These are phyloP conservation scores for Tetragonisca angustula DNA, from an alignment of 2,888 invertebrate species.

Conservation along the genomic window DNA sequence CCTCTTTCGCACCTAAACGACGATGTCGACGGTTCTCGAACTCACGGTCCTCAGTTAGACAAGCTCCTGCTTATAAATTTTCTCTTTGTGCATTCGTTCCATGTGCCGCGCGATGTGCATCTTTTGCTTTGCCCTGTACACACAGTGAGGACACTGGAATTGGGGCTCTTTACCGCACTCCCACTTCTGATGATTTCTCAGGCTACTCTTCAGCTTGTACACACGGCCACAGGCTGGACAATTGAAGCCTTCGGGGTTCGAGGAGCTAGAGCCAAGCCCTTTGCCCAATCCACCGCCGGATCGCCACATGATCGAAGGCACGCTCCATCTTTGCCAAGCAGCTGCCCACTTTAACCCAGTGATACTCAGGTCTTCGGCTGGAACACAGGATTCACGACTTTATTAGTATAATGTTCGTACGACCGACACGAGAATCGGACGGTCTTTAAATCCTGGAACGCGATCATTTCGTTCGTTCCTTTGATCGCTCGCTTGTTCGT, in stretches of 20 bases:
- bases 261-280: slow-evolving; percentile 75
- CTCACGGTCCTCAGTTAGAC: slow-evolving; percentile 71
- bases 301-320: slow-evolving; percentile 83
- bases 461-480: slow-evolving; percentile 15
- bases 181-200: slow-evolving; percentile 83
- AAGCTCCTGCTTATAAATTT: slow-evolving; percentile 82
- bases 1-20: slow-evolving; percentile 43
- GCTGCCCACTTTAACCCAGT: slow-evolving; percentile 88
- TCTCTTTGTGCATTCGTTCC: slow-evolving; percentile 85
- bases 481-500: slow-evolving; percentile 2
- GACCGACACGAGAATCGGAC: slow-evolving; percentile 46
- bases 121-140: slow-evolving; percentile 83
- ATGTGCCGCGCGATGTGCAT: slow-evolving; percentile 84
- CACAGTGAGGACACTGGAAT: slow-evolving; percentile 84
- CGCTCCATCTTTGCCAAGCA: slow-evolving; percentile 87
- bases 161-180: slow-evolving; percentile 84
- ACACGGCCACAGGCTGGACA: slow-evolving; percentile 93
- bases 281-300: slow-evolving; percentile 81
- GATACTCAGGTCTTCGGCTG: slow-evolving; percentile 90
- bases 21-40: slow-evolving; percentile 53
- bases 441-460: slow-evolving; percentile 37
- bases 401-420: slow-evolving; percentile 71
- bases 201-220: slow-evolving; percentile 93
- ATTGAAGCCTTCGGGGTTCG: slow-evolving; percentile 86
- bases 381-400: slow-evolving; percentile 83